Evolutionary conservation across 2,888 invertebrate genomes (phyloP), one percentile per base, ranked within the genome.

Genomic region (Ochlodes sylvanus): DNA sequence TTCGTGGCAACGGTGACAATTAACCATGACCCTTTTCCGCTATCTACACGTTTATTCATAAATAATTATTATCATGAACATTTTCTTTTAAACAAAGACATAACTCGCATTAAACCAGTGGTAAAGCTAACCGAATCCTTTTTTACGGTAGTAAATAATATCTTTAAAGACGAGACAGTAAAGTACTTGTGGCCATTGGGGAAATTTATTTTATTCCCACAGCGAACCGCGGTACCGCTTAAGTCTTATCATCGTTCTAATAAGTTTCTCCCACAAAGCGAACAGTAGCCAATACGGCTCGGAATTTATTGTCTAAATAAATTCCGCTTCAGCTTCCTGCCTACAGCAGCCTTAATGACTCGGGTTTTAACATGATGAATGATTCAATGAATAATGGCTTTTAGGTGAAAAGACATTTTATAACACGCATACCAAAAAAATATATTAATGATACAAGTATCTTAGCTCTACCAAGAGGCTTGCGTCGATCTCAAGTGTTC

Each of bases 141-240:
- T 27, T 27, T 7, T 27, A 14, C 27, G 52, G 52, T 19, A 63
- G 42, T 66, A 54, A 66, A 60, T 66, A 66, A 60, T 66, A 66
- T 38, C 32, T 50, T 38, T 27, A 65, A 50, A 70, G 61, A 56
- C 57, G 70, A 60, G 44, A 68, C 71, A 54, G 44, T 14, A 52
- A 54, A 73, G 69, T 75, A 72, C 74, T 75, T 74, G 72, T 61
- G 58, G 73, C 74, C 76, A 71, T 74, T 70, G 73, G 73, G 75
- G 75, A 75, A 76, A 75, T 76, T 75, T 74, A 76, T 76, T 76
- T 73, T 72, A 71, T 71, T 72, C 74, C 70, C 75, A 34, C 38
- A 70, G 70, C 66, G 75, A 71, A 72, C 72, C 61, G 62, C 58
- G 58, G 62, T 63, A 70, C 70, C 75, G 72, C 69, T 74, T 76